These are phyloP conservation scores for Volucella zonaria DNA, from an alignment of 2,888 invertebrate species.

Conservation along the genomic window DNA sequence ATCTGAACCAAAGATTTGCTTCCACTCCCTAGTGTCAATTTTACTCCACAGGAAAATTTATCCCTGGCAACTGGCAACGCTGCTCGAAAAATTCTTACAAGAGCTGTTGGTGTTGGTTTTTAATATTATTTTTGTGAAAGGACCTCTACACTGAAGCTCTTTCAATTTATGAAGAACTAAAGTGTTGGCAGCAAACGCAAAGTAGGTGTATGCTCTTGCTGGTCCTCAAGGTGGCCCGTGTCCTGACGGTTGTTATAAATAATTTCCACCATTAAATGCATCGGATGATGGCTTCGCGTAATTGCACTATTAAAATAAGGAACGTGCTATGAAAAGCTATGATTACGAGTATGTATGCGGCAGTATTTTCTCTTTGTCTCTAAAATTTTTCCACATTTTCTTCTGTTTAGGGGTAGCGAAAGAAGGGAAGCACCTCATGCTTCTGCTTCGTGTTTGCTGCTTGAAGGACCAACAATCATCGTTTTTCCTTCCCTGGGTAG, in stretches of 20 bases:
- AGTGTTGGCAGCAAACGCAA: conserved; percentile 7
- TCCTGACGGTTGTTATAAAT: conserved; percentile 38
- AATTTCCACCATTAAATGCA: conserved; percentile 62
- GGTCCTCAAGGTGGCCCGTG: background rate
- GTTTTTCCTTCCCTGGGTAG: no score
- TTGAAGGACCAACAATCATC: no score
- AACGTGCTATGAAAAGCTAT: conserved; percentile 52
- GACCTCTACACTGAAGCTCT: conserved; percentile 29
- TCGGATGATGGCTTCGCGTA: conserved; percentile 58
- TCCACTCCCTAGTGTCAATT: no score
- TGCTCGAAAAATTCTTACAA: background rate
- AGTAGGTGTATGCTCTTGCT: background rate
- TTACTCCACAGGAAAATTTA: no score
- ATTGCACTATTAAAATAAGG: conserved; percentile 62
- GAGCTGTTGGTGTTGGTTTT: conserved; percentile 1
- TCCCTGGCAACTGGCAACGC: background rate
- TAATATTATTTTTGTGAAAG: background rate
- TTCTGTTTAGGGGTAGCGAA: background rate
- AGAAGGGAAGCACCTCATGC: no score
- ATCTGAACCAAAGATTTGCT: no score
- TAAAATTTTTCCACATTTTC: background rate
- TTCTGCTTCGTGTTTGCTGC: no score
- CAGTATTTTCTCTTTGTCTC: background rate
- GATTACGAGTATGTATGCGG: conserved; percentile 16
- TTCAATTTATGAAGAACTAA: conserved; percentile 30